A percentile compares a stretch with the other conserved stretches of the same genome.
phyloP scores from a whole-genome alignment of 2,888 invertebrate species.

The Branchinecta sandiegonensis region DNA sequence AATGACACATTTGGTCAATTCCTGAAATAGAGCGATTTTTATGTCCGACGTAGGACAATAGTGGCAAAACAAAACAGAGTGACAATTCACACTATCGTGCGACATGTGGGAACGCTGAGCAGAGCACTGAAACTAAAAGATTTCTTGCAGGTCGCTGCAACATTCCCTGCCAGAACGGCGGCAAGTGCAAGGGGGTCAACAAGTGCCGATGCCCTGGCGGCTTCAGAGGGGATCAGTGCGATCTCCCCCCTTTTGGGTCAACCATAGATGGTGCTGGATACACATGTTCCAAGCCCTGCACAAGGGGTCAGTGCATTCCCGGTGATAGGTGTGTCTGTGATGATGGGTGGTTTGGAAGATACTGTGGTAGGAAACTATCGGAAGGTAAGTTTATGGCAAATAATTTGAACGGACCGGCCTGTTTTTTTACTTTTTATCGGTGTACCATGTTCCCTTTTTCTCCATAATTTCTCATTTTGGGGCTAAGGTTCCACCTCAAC shows the following conservation, averaged over 20 bases:
- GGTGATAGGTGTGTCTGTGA: slow-evolving; percentile 59
- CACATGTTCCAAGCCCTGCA: slow-evolving; percentile 43
- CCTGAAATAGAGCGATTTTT: too few species aligned
- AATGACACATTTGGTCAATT: too few species aligned
- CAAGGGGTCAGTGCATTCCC: slow-evolving; percentile 54
- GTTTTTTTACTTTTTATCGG: too few species aligned
- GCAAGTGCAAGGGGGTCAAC: slow-evolving; percentile 75
- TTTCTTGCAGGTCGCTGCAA: slow-evolving; percentile 57
- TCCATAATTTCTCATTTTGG: too few species aligned
- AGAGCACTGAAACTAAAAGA: too few species aligned
- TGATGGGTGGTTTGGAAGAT: slow-evolving; percentile 64
- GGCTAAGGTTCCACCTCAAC: too few species aligned
- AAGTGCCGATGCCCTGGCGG: slow-evolving; percentile 74
- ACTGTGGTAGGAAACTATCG: slow-evolving; percentile 44
- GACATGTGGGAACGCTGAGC: too few species aligned
- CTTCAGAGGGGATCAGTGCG: slow-evolving; percentile 75
- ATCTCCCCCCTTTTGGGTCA: slow-evolving; percentile 52
- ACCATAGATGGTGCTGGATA: slow-evolving; percentile 1
- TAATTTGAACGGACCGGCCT: too few species aligned
- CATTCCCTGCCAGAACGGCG: slow-evolving; percentile 78
- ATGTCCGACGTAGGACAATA: too few species aligned
- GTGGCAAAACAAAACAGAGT: too few species aligned
- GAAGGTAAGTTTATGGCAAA: background rate
- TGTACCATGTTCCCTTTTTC: too few species aligned
- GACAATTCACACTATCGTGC: too few species aligned